Base-by-base conservation (phyloP, 2,113 vertebrate species). In the Grantiella picta region DNA sequence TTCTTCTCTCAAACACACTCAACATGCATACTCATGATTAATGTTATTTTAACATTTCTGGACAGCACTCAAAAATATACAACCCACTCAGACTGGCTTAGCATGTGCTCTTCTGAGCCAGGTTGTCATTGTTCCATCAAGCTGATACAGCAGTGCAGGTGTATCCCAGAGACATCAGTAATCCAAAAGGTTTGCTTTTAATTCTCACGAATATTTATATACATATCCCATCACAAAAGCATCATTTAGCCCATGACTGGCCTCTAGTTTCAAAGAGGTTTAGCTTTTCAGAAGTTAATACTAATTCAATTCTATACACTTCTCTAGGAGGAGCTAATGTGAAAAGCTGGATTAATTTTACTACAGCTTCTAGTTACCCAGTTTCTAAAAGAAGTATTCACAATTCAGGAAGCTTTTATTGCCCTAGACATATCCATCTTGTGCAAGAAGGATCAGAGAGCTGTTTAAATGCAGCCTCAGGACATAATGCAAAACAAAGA, bases 21-120 rank as follows among this genome's bases (percentile, higher is more conserved):
- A 36, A 92, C 72, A 64, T 59, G 76, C 72, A 81, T 4, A 91
- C 86, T 77, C 82, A 82, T 28, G 85, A 96, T 86, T 85, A 88
- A 96, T 86, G 90, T 93, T 96, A 96, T 96, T 95, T 96, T 95
- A 93, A 94, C 92, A 88, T 70, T 93, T 96, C 93, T 97, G 93
- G 94, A 95, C 56, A 86, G 59, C 52, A 47, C 64, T 90, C 79
- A 69, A 38, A 92, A 87, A 91, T 66, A 95, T 3, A 73, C 42
- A 90, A 33, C 68, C 71, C 90, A 75, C 76, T 84, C 81, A 80
- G 89, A 79, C 85, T 44, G 45, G 33, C 64, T 90, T 25, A 79
- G 69, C 57, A 89, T 4, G 1, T 10, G 6, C 56, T 66, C 77
- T 23, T 79, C 27, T 35, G 40, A 91, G 75, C 69, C 92, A n/a